Evolutionary conservation across 1,140 invertebrate genomes (phyloP), one percentile per base, ranked within the genome.

Genomic region (Mizuhopecten yessoensis): DNA sequence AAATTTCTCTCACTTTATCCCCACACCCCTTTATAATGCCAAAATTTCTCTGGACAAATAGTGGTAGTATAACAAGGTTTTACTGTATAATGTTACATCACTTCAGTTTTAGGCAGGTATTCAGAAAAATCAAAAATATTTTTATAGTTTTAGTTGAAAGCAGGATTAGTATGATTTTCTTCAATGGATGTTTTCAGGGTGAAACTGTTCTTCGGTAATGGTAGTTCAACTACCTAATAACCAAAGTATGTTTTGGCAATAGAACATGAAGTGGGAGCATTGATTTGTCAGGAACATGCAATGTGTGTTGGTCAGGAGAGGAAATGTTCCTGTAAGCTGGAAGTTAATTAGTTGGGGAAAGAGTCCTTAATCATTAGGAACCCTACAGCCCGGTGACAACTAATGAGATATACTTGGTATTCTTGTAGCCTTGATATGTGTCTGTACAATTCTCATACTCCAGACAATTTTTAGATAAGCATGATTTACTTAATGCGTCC

Each of bases 361-460:
- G 1, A 9, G 57, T 75, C n/a, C 57, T 75, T n/a, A 0, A 75
- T 75, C 57, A 75, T 75, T 75, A 75, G 57, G 57, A 23, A 75
- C 29, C 57, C 5, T 3, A n/a, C n/a, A 75, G 57, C 57, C 29
- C 29, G 57, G 57, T 75, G 57, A 75, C 29, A n/a, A 75, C n/a
- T 75, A 75, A 75, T n/a, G 57, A 75, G 57, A 75, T 75, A n/a
- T 75, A 75, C 23, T 75, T 75, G 23, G 17, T 75, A n/a, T n/a
- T 75, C 57, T n/a, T 75, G 57, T 75, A n/a, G 3, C 29, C n/a
- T 5, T 75, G 57, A 29, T 29, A 29, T 75, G 57, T n/a, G 23
- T 75, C 23, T 75, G 57, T 75, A 29, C 23, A 75, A 29, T 75
- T 75, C 42, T 75, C 23, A 75, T 17, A 29, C n/a, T 29, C 23